A percentile compares a stretch with the other conserved stretches of the same genome.
phyloP scores from a whole-genome alignment of 2,113 vertebrate species.

The Myrmecophaga tridactyla region DNA sequence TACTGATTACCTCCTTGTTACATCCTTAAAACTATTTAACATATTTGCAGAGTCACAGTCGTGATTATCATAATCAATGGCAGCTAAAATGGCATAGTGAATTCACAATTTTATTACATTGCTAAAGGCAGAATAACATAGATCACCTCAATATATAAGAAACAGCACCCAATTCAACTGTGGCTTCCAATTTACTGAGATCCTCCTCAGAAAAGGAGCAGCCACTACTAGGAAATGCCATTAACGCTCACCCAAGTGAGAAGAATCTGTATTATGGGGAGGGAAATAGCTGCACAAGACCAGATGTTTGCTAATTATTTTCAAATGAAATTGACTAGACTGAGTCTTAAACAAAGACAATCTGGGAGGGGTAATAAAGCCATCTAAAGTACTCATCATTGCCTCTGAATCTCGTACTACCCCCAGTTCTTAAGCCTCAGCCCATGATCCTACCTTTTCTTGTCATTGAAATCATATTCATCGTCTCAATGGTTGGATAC shows the following conservation, averaged over 20 bases:
- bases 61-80: neutral
- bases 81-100: neutral
- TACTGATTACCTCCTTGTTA: neutral
- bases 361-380: neutral
- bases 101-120: neutral
- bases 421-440: neutral
- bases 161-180: neutral
- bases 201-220: neutral
- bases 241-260: slow-evolving; percentile 21
- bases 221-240: neutral
- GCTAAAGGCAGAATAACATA: neutral
- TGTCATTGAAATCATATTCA: neutral
- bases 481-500: neutral
- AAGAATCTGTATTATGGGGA: slow-evolving; percentile 8
- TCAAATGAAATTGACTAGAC: slow-evolving; percentile 59
- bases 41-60: neutral
- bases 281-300: neutral
- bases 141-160: neutral
- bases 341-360: slow-evolving; percentile 62
- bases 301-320: slow-evolving; percentile 73
- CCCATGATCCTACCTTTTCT: neutral
- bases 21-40: neutral
- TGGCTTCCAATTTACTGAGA: neutral
- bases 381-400: neutral
- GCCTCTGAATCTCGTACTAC: neutral